phyloP scores from a whole-genome alignment of 2,113 vertebrate species.

The Pycnonotus jocosus region DNA sequence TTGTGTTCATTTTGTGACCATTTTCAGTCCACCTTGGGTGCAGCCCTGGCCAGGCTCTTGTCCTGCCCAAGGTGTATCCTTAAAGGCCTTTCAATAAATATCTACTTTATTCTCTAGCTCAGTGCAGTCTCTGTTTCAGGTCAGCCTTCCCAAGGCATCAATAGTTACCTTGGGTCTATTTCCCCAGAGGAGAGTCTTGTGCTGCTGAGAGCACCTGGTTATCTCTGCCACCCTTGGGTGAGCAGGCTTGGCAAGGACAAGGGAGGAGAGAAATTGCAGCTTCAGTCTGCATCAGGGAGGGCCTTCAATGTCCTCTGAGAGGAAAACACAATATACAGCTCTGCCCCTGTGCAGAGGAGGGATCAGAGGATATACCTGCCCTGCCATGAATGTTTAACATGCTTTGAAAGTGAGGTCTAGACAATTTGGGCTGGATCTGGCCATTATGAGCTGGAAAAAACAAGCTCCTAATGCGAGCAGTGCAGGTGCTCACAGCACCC shows the following conservation, averaged over 20 bases:
- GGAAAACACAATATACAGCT: not conserved
- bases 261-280: not conserved
- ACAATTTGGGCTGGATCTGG: not conserved
- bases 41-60: no score
- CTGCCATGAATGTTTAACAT: rapidly evolving
- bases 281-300: not conserved
- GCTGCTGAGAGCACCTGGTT: not conserved
- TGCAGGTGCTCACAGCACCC: not conserved
- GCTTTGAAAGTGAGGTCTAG: not conserved
- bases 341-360: not conserved
- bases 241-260: not conserved
- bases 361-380: not conserved
- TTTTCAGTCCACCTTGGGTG: no score
- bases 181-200: not conserved
- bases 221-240: not conserved
- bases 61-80: no score
- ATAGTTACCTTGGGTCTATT: not conserved
- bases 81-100: no score
- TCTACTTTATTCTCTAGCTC: no score
- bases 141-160: no score
- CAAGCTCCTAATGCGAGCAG: not conserved
- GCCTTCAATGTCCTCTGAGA: not conserved
- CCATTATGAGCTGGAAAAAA: not conserved
- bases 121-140: no score
- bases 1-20: no score